These are phyloP conservation scores for Crotalus horridus DNA, from an alignment of 2,113 vertebrate genomes.

Conservation along the genomic window DNA sequence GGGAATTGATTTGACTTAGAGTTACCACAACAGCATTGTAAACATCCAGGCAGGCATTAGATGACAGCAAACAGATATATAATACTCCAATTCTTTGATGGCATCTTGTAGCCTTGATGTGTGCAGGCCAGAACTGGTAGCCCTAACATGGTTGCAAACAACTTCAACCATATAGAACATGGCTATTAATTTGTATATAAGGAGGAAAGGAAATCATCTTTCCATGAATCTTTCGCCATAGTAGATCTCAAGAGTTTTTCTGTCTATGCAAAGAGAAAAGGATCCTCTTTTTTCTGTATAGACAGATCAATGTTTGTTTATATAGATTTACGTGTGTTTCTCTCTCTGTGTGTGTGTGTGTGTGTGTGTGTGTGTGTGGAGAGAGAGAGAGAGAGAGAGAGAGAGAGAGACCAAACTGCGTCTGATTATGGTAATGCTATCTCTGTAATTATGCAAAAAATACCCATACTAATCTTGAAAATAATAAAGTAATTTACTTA, in stretches of 20 bases:
- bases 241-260: background rate
- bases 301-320: background rate
- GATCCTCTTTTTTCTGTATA: background rate
- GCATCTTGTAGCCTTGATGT: background rate
- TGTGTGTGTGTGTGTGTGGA: no score
- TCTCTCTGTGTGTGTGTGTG: background rate
- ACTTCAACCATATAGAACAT: background rate
- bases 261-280: background rate
- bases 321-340: background rate
- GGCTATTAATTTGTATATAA: background rate
- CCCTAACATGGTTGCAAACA: background rate
- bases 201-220: background rate
- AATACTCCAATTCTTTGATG: background rate
- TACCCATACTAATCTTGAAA: background rate
- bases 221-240: background rate
- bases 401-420: background rate
- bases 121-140: background rate
- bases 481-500: background rate
- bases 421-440: background rate
- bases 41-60: background rate
- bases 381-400: background rate
- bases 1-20: background rate
- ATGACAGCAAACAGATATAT: background rate
- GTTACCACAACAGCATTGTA: background rate
- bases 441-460: background rate